Evolutionary conservation across 2,113 vertebrate species (phyloP), one percentile per base, ranked within the genome.

Genomic region (Salminus brasiliensis): DNA sequence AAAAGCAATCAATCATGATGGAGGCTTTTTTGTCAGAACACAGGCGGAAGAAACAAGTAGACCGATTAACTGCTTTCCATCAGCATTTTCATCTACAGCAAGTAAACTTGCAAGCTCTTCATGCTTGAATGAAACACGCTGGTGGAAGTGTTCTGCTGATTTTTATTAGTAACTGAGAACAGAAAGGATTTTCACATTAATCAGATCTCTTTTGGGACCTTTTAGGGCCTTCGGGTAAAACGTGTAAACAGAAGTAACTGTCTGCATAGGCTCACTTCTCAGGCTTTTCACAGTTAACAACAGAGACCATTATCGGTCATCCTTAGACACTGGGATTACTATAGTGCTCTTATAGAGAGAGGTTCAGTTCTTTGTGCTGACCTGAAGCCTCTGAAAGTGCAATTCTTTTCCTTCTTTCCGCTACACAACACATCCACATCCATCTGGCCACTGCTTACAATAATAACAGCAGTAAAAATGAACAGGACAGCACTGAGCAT

Each of bases 121-220:
- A 3, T n/a, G 52, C 52, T 55, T 5, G 15, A 70, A 15, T 30
- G 41, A 47, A 5, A 1, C 7, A 55, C 5, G 10, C 23, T n/a
- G 52, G 18, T 3, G 8, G 11, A 32, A 39, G 43, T 6, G 15
- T 11, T 62, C 39, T 45, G 39, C 8, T 13, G 10, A 30, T n/a
- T 47, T 47, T 65, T 65, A 75, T 66, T 76, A 27, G 23, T 23
- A 52, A 66, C n/a, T 39, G 62, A 66, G 34, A 39, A 66, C 30
- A 39, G 16, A 21, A 11, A 63, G n/a, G n/a, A 23, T 15, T 75
- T 65, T 66, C 29, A 66, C 45, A 66, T 76, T 76, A 0, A 45
- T 45, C 13, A 60, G 18, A 41, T 39, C n/a, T 30, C 25, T 45
- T 41, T 4, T 23, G 25, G 8, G 15, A 45, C n/a, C n/a, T n/a